Evolutionary conservation across 2,888 invertebrate genomes (phyloP).

Genomic region (Sylvicola cinctus): DNA sequence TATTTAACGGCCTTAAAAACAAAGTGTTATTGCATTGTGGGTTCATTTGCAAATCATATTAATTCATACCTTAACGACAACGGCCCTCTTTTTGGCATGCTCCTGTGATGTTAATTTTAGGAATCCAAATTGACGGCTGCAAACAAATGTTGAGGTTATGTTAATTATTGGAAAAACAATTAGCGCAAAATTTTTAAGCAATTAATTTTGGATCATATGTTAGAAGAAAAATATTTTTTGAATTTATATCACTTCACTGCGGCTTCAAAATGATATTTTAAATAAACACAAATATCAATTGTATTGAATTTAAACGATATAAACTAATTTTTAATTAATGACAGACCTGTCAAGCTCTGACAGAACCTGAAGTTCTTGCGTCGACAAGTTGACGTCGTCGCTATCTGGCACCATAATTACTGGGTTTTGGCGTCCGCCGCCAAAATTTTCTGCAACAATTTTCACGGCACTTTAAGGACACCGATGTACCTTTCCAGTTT

Average conservation of each 20-base stretch:
- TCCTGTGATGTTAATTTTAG: slow-evolving; percentile 61
- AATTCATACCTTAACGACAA: slow-evolving; percentile 47
- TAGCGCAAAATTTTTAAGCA: too few species aligned
- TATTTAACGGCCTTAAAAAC: slow-evolving; percentile 51
- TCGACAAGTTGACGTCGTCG: slow-evolving; percentile 51
- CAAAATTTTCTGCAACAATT: too few species aligned
- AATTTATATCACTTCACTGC: too few species aligned
- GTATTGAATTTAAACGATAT: not conserved
- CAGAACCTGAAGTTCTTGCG: slow-evolving; percentile 66
- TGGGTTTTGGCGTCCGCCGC: too few species aligned
- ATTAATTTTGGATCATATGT: too few species aligned
- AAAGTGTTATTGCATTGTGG: slow-evolving; percentile 3
- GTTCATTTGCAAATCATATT: not conserved
- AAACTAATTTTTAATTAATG: not conserved
- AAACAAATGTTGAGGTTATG: slow-evolving; percentile 17
- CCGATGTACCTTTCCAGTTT: too few species aligned
- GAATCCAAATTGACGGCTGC: slow-evolving; percentile 81
- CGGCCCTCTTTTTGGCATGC: slow-evolving; percentile 56
- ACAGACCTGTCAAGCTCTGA: slow-evolving; percentile 70
- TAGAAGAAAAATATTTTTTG: too few species aligned
- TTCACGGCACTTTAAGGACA: too few species aligned
- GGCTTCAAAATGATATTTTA: too few species aligned
- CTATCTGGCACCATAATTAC: slow-evolving; percentile 37
- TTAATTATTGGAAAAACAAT: slow-evolving; percentile 2
- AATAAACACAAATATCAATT: not conserved